phyloP scores from a whole-genome alignment of 2,113 vertebrate genomes.

The Neolamprologus caudopunctatus region DNA sequence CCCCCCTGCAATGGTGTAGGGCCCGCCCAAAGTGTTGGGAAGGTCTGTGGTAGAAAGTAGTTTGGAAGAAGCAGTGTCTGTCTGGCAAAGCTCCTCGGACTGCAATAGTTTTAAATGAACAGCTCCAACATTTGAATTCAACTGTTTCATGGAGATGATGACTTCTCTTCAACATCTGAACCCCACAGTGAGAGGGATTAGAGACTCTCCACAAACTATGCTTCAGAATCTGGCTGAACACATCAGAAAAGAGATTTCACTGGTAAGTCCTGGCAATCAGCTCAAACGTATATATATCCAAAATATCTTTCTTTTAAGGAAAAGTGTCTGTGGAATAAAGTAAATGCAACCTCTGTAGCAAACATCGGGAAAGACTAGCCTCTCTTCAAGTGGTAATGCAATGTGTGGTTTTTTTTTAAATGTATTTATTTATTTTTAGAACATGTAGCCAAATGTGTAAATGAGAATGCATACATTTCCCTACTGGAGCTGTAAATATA shows the following conservation, averaged over 20 bases:
- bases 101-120: not conserved
- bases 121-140: not conserved
- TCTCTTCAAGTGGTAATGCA: not conserved
- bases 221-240: not conserved
- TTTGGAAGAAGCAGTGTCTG: not conserved
- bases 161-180: slow-evolving; percentile 14
- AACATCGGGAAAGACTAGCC: not conserved
- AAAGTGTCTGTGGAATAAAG: not conserved
- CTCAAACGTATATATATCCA: not conserved
- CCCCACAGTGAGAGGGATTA: slow-evolving; percentile 7
- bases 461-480: not conserved
- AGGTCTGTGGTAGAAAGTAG: not conserved
- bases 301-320: not conserved
- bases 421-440: not conserved
- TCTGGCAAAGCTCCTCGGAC: not conserved
- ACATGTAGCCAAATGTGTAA: not conserved
- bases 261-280: not conserved
- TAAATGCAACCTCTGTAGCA: not conserved
- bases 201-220: not conserved
- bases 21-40: not conserved
- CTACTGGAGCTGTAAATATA: not conserved
- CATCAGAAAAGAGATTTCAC: not conserved
- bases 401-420: rapidly evolving
- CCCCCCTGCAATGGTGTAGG: not conserved
- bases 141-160: not conserved